Evolutionary conservation across 2,797 vertebrate species (phyloP).

Genomic region (Crenichthys baileyi): DNA sequence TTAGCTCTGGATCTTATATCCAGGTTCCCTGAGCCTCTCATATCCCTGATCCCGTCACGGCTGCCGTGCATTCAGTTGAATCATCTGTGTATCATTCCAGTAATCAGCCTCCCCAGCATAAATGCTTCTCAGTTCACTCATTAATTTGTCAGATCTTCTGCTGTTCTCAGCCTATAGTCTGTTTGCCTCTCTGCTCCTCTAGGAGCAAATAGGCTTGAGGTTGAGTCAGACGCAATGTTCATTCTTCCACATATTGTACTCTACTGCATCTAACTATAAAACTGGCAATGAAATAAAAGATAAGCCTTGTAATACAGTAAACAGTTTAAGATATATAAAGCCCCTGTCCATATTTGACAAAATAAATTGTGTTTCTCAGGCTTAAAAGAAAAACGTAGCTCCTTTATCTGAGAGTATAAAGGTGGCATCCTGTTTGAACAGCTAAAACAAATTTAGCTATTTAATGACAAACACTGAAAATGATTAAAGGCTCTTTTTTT

Average conservation of each 20-base stretch:
- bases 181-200: too few species aligned
- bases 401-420: neutral
- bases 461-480: slow-evolving; percentile 24
- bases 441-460: neutral
- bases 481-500: neutral
- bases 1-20: too few species aligned
- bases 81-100: too few species aligned
- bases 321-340: neutral
- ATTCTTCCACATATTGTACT: neutral
- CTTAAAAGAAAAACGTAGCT: neutral
- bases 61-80: too few species aligned
- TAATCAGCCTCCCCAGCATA: too few species aligned
- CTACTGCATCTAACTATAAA: neutral
- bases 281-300: neutral
- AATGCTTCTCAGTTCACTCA: too few species aligned
- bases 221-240: neutral
- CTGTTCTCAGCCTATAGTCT: too few species aligned
- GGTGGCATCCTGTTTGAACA: neutral
- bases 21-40: too few species aligned
- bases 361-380: neutral
- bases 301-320: neutral
- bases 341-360: neutral
- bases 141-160: too few species aligned
- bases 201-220: too few species aligned
- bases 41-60: too few species aligned